Evolutionary conservation across 2,113 vertebrate genomes (phyloP).

Genomic region (Cacatua alba): DNA sequence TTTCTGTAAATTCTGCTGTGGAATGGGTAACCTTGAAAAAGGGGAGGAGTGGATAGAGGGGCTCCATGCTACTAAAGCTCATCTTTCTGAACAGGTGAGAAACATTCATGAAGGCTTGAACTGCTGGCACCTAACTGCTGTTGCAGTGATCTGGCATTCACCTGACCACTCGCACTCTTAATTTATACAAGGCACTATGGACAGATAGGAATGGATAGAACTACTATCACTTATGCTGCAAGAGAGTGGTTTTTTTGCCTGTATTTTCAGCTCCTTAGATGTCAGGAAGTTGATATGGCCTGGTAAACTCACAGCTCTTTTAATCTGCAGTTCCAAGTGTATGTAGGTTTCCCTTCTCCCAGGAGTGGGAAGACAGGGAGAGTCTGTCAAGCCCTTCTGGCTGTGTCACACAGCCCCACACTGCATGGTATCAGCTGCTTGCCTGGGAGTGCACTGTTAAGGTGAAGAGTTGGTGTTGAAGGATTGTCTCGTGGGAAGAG

Average conservation of each 20-base stretch:
- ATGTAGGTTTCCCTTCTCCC: neutral
- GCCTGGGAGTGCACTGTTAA: rapidly evolving
- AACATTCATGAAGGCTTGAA: neutral
- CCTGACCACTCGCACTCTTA: neutral
- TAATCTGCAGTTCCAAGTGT: neutral
- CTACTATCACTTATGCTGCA: neutral
- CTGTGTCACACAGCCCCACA: neutral
- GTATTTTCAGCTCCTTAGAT: neutral
- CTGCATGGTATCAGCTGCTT: rapidly evolving
- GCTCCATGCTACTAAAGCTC: neutral
- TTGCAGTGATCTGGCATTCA: neutral
- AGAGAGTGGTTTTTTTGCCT: neutral
- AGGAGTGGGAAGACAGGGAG: neutral
- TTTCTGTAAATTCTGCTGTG: neutral
- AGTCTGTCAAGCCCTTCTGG: neutral
- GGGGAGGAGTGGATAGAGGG: neutral
- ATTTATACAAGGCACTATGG: neutral
- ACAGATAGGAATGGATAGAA: neutral
- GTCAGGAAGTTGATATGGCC: neutral
- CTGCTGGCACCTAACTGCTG: neutral
- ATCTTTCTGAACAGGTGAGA: neutral
- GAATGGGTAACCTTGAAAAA: neutral
- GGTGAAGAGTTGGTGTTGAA: neutral
- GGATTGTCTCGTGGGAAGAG: neutral
- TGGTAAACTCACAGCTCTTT: neutral